Conservation (phyloP, 1,140 invertebrate genomes). For the Nixonia krombeini region DNA sequence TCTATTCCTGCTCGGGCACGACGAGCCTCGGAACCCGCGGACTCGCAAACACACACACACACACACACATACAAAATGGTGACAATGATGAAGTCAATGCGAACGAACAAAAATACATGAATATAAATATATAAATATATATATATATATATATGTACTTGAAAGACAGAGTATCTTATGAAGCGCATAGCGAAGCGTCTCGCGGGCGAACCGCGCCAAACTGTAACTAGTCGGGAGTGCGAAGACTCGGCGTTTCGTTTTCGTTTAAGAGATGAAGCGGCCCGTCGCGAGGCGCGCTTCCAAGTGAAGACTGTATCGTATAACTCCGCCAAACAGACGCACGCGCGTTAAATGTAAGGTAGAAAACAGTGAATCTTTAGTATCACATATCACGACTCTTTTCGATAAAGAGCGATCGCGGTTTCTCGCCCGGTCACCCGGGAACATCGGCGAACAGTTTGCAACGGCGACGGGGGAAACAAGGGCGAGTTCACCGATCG, state of each 20-base stretch:
- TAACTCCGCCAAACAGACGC: conserved; percentile 63
- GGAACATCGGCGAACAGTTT: conserved; percentile 38
- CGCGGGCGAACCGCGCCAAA: conserved; percentile 34
- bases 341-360: conserved; percentile 59
- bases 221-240: conserved; percentile 27
- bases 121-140: conserved; percentile 36
- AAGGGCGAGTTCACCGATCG: conserved; percentile 8
- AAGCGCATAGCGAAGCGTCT: conserved; percentile 25
- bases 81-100: conserved; percentile 30
- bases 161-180: conserved; percentile 41
- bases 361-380: conserved; percentile 58
- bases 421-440: conserved; percentile 38
- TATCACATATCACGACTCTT: conserved; percentile 60
- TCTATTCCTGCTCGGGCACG: too few relatives aligned
- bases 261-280: background rate
- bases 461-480: conserved; percentile 21
- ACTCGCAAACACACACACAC: conserved; percentile 40
- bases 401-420: conserved; percentile 48
- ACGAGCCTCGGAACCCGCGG: too few relatives aligned
- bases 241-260: background rate
- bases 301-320: too few relatives aligned
- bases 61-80: too few relatives aligned
- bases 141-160: conserved; percentile 41
- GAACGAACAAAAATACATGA: background rate
- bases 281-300: conserved; percentile 13